A percentile compares a stretch with the other conserved stretches of the same genome.
Conservation (phyloP, 2,113 vertebrate species). For the Oxyura jamaicensis region DNA sequence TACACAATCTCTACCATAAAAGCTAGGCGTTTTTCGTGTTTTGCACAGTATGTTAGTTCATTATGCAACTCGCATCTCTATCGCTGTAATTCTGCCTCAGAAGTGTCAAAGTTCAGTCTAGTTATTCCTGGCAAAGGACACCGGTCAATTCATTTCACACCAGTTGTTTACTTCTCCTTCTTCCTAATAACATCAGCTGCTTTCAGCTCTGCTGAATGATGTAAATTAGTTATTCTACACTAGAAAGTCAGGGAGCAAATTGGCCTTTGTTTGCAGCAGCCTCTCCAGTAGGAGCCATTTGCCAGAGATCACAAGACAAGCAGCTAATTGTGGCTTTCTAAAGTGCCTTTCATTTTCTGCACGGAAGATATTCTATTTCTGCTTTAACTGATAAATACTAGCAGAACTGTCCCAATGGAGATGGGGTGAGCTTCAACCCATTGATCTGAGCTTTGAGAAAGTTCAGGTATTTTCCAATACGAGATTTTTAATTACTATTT, state of each 20-base stretch:
- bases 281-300: constrained; percentile 13
- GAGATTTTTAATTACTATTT: neutral
- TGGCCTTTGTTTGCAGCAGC: neutral
- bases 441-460: neutral
- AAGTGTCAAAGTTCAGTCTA: neutral
- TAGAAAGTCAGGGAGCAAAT: constrained; percentile 37
- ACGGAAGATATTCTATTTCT: neutral
- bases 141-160: constrained; percentile 9
- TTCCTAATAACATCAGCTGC: constrained; percentile 11
- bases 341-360: constrained; percentile 20
- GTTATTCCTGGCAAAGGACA: neutral
- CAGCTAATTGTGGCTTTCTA: constrained; percentile 27
- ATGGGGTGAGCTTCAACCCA: neutral
- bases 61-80: neutral
- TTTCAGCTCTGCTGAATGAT: constrained; percentile 26
- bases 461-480: neutral
- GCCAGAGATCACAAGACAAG: constrained; percentile 34
- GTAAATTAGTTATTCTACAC: constrained; percentile 27
- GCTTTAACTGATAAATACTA: neutral
- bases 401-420: neutral
- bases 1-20: neutral
- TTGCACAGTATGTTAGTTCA: neutral
- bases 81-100: neutral
- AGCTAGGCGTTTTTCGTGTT: neutral
- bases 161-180: constrained; percentile 36